phyloP scores from a whole-genome alignment of 2,113 vertebrate species.

The Phyllostomus discolor region DNA sequence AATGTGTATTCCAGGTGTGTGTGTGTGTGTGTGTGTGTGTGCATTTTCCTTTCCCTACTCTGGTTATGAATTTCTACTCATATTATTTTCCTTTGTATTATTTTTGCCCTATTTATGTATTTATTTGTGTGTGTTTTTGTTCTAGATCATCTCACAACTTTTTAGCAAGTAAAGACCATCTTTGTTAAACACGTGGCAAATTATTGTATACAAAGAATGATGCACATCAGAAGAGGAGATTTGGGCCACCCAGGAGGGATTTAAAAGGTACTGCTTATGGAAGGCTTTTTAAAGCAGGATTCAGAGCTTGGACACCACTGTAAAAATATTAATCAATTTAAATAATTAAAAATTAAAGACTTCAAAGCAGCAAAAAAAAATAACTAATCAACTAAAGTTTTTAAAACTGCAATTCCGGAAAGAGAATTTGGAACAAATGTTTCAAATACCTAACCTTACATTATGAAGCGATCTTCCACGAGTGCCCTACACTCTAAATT shows the following conservation, averaged over 20 bases:
- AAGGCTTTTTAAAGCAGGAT: not conserved
- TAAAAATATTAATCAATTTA: not conserved
- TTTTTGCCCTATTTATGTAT: not conserved
- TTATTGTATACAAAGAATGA: not conserved
- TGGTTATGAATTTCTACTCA: not conserved
- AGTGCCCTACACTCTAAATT: not conserved
- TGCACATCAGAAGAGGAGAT: not conserved
- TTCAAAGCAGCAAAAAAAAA: not conserved
- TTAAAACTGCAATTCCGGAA: not conserved
- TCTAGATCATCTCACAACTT: not conserved
- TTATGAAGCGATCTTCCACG: not conserved
- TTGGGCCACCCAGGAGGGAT: not conserved
- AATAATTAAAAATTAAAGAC: not conserved
- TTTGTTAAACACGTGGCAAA: not conserved
- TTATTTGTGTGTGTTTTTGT: not conserved
- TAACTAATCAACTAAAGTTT: not conserved
- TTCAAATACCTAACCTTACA: not conserved
- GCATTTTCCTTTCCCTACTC: not conserved
- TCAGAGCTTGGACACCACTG: not conserved
- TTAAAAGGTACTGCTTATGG: not conserved
- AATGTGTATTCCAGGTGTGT: not conserved
- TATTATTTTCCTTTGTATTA: not conserved
- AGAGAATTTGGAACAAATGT: not conserved
- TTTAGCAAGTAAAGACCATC: not conserved
- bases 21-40: not conserved